Evolutionary conservation across 2,797 vertebrate genomes (phyloP).

Genomic region (Bradypodion ventrale): DNA sequence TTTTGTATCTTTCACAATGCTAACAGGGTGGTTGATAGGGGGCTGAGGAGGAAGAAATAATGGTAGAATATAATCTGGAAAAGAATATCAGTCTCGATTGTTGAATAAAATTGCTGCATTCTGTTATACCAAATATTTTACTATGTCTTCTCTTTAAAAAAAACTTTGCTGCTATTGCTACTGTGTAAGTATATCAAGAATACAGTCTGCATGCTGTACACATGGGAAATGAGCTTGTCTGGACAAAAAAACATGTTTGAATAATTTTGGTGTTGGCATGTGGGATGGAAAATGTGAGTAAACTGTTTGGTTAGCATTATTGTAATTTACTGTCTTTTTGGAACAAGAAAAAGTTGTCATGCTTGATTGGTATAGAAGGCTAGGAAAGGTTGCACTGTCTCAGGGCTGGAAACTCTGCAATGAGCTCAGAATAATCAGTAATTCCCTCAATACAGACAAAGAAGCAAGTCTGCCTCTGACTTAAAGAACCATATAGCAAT

Average conservation of each 20-base stretch:
- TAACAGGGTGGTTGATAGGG: neutral
- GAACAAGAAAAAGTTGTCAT: neutral
- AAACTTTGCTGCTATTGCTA: neutral
- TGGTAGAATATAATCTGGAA: neutral
- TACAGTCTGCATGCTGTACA: neutral
- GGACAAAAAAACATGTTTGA: neutral
- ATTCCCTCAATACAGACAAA: neutral
- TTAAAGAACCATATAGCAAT: neutral
- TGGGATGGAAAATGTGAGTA: neutral
- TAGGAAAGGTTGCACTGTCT: neutral
- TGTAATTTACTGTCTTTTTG: neutral
- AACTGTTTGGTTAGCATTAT: neutral
- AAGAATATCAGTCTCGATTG: neutral
- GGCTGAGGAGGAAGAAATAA: neutral
- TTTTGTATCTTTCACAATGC: neutral
- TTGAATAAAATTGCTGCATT: neutral
- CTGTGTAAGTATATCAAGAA: conserved; percentile 7
- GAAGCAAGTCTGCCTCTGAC: neutral
- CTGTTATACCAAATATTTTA: neutral
- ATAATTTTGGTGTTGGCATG: neutral
- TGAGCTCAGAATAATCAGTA: conserved; percentile 5
- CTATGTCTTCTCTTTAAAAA: neutral
- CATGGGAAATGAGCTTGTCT: conserved; percentile 8
- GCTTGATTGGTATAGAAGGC: conserved; percentile 11
- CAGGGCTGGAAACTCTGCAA: neutral